A percentile compares a stretch with the other conserved stretches of the same genome.
phyloP scores from a whole-genome alignment of 2,888 invertebrate genomes.

The Orthosia gracilis region DNA sequence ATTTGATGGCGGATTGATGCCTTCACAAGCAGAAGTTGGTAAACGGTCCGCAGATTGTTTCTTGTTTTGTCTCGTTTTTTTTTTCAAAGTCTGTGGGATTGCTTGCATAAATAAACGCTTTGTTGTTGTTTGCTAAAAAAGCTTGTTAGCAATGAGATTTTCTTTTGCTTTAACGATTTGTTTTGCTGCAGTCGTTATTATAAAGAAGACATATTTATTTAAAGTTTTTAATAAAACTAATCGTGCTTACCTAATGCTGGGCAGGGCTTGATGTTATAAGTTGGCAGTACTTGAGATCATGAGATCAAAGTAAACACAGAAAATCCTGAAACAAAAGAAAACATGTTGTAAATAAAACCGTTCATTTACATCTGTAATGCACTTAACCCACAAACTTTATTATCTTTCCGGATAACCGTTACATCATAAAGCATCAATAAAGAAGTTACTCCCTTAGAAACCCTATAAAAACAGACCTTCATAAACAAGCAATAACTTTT shows the following conservation, averaged over 20 bases:
- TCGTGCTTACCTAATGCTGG: constrained; percentile 83
- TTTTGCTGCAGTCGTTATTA: constrained; percentile 22
- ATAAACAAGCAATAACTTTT: constrained; percentile 89
- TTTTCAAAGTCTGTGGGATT: constrained; percentile 41
- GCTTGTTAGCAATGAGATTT: constrained; percentile 52
- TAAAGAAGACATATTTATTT: not conserved
- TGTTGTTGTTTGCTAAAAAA: constrained; percentile 39
- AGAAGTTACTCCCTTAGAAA: constrained; percentile 81
- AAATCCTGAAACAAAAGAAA: constrained; percentile 84
- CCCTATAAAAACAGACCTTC: constrained; percentile 85
- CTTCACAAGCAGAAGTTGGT: constrained; percentile 67
- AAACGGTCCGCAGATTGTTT: constrained; percentile 67
- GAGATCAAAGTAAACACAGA: constrained; percentile 70
- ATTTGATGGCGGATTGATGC: constrained; percentile 83
- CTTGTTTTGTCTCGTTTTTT: constrained; percentile 64
- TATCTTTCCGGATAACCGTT: constrained; percentile 82
- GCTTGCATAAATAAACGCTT: constrained; percentile 56
- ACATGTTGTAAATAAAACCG: constrained; percentile 52
- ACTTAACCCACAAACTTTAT: constrained; percentile 77
- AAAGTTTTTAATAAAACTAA: not conserved
- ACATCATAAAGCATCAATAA: constrained; percentile 85
- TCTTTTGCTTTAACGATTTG: constrained; percentile 38
- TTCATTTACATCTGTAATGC: constrained; percentile 68
- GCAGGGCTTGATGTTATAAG: constrained; percentile 87
- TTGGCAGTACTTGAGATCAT: constrained; percentile 79